Base-by-base conservation (phyloP, 2,113 vertebrate genomes). In the Megaleporinus macrocephalus region DNA sequence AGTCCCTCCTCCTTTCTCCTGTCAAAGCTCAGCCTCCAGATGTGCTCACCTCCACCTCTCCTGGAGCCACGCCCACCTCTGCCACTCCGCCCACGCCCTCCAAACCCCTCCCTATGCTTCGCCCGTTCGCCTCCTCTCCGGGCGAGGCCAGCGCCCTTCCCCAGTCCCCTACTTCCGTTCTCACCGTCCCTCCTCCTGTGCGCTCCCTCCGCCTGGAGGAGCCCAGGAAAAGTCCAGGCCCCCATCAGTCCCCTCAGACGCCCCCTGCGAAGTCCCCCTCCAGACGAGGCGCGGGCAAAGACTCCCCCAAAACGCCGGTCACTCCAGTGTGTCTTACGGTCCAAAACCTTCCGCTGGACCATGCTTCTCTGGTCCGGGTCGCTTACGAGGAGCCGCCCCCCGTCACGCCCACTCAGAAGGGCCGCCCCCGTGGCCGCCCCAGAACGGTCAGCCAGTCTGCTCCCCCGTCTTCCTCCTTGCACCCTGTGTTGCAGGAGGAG, bases 291-390 rank as follows among this genome's bases (percentile, higher is more conserved):
- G n/a, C 84, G 11, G 86, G 88, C 27, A 92, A 91, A 86, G 91
- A 93, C 53, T 87, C 88, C 1, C 89, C 90, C n/a, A 91, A 86
- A 79, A 84, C 89, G 4, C 62, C 87, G 0, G 73, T 81, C 5
- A n/a, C 75, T 0, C 86, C 90, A 5, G 90, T 94, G 44, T 96
- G 94, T 80, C 93, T 95, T 86, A 97, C 96, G 3, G 96, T 97
- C 82, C 94, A 95, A 82, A 97, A 97, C 87, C 91, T 97, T 66
- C 96, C 96, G 0, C 84, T 95, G 89, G 96, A 97, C 89, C 96
- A 97, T 0, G 96, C 96, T 0, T 96, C 95, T 33, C 90, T 97
- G 91, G 96, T 97, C 81, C 94, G 95, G 81, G 91, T 95, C 80
- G 90, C 92, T 27, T 91, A 90, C 41, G 92, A 93, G 86, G 92